These are phyloP conservation scores for Oeneis ivallda DNA, from an alignment of 2,888 invertebrate genomes.

Conservation along the genomic window DNA sequence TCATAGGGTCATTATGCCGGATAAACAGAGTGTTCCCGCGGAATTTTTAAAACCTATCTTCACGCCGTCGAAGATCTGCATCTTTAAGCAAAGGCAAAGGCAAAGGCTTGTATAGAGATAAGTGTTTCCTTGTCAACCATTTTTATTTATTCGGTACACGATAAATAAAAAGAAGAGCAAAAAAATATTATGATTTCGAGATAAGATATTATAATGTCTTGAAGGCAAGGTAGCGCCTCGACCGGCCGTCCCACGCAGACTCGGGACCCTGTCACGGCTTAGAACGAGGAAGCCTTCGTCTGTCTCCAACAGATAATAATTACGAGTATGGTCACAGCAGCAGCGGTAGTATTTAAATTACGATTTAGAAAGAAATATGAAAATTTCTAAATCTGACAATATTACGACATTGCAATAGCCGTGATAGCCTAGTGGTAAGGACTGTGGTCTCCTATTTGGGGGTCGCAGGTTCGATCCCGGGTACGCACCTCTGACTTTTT, in stretches of 20 bases:
- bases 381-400: neutral
- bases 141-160: too few species aligned
- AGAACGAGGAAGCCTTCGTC: constrained; percentile 12
- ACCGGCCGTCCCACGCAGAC: constrained; percentile 10
- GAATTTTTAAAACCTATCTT: too few species aligned
- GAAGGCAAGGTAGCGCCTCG: neutral
- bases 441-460: too few species aligned
- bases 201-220: neutral
- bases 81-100: too few species aligned
- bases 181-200: neutral
- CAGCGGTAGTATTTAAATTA: constrained; percentile 1
- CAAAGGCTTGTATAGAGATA: too few species aligned
- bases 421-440: too few species aligned
- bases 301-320: constrained; percentile 18
- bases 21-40: too few species aligned
- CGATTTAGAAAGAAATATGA: neutral
- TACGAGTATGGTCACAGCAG: neutral
- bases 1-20: too few species aligned
- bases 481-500: too few species aligned
- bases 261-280: neutral
- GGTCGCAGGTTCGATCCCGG: too few species aligned
- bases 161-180: neutral
- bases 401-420: neutral
- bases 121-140: too few species aligned
- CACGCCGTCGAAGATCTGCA: too few species aligned